These are phyloP conservation scores for Rhagium mordax DNA, from an alignment of 2,888 invertebrate species.

Conservation along the genomic window DNA sequence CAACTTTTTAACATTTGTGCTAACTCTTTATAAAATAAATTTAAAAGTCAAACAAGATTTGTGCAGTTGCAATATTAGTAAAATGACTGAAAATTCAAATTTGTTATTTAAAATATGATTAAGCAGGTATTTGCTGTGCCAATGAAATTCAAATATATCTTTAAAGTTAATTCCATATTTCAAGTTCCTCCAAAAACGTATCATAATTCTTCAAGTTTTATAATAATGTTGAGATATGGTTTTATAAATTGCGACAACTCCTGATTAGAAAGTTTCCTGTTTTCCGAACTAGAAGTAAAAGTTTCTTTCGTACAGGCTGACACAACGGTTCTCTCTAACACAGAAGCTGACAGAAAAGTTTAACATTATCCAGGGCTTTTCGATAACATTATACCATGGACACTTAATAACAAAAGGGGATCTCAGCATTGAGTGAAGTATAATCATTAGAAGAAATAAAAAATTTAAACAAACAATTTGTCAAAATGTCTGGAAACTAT, in stretches of 20 bases:
- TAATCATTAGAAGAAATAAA: not conserved
- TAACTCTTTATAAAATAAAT: too few relatives aligned
- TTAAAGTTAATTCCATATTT: slow-evolving; percentile 6
- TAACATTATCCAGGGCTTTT: not conserved
- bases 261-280: slow-evolving; percentile 6
- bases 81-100: too few relatives aligned
- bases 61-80: too few relatives aligned
- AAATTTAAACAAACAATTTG: too few relatives aligned
- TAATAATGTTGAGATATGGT: slow-evolving; percentile 12
- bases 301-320: not conserved
- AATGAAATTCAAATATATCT: not conserved
- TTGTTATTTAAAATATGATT: too few relatives aligned
- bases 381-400: not conserved
- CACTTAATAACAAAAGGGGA: not conserved
- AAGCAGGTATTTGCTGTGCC: not conserved
- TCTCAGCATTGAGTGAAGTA: not conserved
- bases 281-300: slow-evolving; percentile 12
- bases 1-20: too few relatives aligned
- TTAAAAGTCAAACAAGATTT: too few relatives aligned
- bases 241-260: slow-evolving; percentile 4
- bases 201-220: slow-evolving; percentile 11
- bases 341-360: not conserved
- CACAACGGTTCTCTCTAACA: not conserved
- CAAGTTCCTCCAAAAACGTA: too few relatives aligned
- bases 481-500: too few relatives aligned